Percentiles rank a stretch among this genome's conserved stretches.
These are phyloP conservation scores for Tetanocera ferruginea DNA, from an alignment of 2,888 invertebrate species.

Conservation along the genomic window DNA sequence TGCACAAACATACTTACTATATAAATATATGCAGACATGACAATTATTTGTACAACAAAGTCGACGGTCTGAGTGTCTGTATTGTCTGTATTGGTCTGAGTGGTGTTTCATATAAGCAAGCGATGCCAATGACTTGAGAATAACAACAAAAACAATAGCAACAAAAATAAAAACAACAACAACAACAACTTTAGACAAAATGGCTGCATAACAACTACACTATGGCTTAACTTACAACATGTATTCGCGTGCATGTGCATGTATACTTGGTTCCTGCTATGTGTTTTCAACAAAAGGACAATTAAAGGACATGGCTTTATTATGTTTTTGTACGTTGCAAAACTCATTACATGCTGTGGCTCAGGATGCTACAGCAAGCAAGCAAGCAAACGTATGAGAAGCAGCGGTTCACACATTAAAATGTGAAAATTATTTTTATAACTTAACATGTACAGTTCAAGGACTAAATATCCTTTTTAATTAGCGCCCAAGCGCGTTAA, in stretches of 20 bases:
- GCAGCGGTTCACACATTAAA: constrained; percentile 20
- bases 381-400: background rate
- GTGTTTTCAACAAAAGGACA: constrained; percentile 2
- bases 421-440: constrained; percentile 34
- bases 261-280: too few species aligned
- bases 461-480: constrained; percentile 20
- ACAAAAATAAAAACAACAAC: background rate
- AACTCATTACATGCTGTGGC: constrained; percentile 10
- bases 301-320: constrained; percentile 30
- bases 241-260: background rate
- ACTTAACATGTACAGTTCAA: constrained; percentile 13
- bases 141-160: background rate
- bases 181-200: background rate
- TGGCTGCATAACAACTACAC: background rate
- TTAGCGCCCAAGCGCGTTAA: background rate
- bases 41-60: background rate
- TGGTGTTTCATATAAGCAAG: background rate
- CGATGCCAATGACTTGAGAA: constrained; percentile 17
- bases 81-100: background rate
- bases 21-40: too few species aligned
- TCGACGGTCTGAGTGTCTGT: background rate
- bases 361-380: too few species aligned
- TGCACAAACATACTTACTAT: too few species aligned
- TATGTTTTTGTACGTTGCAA: background rate
- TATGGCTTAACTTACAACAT: constrained; percentile 12